A percentile compares a stretch with the other conserved stretches of the same genome.
These are phyloP conservation scores for Meriones psammophilus DNA, from an alignment of 2,797 vertebrate genomes.

Conservation along the genomic window DNA sequence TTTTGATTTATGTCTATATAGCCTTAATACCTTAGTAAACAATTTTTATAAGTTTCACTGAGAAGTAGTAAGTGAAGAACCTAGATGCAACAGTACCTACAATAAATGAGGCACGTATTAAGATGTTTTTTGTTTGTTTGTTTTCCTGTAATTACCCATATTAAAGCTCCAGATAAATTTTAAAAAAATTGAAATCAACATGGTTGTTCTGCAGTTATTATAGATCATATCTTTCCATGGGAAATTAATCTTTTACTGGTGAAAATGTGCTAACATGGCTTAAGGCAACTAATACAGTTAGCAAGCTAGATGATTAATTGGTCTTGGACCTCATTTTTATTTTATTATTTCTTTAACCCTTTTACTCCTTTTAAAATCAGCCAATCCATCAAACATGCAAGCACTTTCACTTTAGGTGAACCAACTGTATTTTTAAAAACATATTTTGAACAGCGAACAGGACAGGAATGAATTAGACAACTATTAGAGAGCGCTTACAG, in stretches of 20 bases:
- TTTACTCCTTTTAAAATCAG: constrained; percentile 21
- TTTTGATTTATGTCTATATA: not conserved
- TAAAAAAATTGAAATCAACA: constrained; percentile 34
- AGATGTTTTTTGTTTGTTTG: not conserved
- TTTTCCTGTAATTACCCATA: not conserved
- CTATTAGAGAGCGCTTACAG: not conserved
- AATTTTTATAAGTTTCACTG: not conserved
- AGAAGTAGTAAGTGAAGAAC: not conserved
- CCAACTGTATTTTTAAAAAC: not conserved
- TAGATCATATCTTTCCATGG: not conserved
- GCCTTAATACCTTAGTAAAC: not conserved
- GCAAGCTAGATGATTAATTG: not conserved
- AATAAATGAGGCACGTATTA: not conserved
- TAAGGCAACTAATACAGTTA: not conserved
- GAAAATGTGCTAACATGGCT: constrained; percentile 10
- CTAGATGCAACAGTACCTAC: not conserved
- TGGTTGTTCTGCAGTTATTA: not conserved
- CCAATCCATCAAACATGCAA: not conserved
- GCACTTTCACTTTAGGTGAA: not conserved
- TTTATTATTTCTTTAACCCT: not conserved
- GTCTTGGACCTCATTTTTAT: not conserved
- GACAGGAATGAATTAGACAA: not conserved
- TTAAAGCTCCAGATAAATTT: constrained; percentile 29
- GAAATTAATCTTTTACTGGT: constrained; percentile 11
- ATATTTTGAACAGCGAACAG: not conserved